These are phyloP conservation scores for Sepiola atlantica DNA, from an alignment of 2,888 invertebrate genomes.

Conservation along the genomic window DNA sequence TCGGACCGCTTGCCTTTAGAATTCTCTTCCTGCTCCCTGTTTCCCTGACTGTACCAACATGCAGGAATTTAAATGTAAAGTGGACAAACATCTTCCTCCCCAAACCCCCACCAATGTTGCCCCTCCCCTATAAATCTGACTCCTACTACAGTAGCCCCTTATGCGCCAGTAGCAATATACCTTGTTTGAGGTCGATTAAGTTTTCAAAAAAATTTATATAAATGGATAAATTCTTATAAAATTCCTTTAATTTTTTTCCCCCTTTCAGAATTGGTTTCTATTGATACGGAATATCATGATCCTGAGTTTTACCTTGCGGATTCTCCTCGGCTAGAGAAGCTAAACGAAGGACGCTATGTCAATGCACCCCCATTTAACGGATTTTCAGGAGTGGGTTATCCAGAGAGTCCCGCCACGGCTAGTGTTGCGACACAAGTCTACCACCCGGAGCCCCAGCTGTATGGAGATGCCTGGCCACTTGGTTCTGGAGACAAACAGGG, in stretches of 20 bases:
- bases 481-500: slow-evolving; percentile 42
- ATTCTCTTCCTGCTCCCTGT: too few species aligned
- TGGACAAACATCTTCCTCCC: too few species aligned
- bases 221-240: background rate
- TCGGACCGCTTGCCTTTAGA: too few species aligned
- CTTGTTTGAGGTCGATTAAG: too few species aligned
- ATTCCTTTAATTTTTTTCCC: background rate
- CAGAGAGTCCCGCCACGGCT: slow-evolving; percentile 49
- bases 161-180: too few species aligned
- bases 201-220: too few species aligned
- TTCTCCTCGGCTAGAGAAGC: slow-evolving; percentile 52
- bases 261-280: slow-evolving; percentile 65
- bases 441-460: slow-evolving; percentile 48
- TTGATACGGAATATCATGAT: slow-evolving; percentile 70
- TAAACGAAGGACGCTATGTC: slow-evolving; percentile 35
- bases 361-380: slow-evolving; percentile 41
- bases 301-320: slow-evolving; percentile 62
- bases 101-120: too few species aligned
- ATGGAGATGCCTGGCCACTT: background rate
- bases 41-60: too few species aligned
- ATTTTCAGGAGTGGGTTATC: slow-evolving; percentile 48
- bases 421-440: slow-evolving; percentile 50
- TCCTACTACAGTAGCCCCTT: too few species aligned
- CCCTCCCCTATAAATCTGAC: too few species aligned
- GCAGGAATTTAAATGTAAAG: too few species aligned